Percentiles rank a stretch among this genome's conserved stretches.
Evolutionary conservation across 2,888 invertebrate species (phyloP).

Genomic region (Fragum whitleyi): DNA sequence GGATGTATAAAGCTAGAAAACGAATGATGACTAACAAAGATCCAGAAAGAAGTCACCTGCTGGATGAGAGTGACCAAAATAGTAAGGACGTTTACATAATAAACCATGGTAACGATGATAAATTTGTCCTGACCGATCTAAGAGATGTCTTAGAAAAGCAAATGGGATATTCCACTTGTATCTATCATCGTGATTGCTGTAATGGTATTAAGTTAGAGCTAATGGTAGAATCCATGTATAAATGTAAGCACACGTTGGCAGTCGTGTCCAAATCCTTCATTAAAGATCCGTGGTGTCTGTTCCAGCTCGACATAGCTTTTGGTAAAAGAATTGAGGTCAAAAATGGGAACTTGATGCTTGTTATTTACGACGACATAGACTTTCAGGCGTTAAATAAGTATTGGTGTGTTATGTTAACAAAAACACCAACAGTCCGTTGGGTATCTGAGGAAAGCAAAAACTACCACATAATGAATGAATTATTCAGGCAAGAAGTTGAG

Average conservation of each 20-base stretch:
- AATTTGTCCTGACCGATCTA: conserved; percentile 28
- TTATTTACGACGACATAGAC: conserved; percentile 45
- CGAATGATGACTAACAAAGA: background rate
- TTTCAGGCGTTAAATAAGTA: conserved; percentile 33
- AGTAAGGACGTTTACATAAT: conserved; percentile 43
- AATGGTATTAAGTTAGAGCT: conserved; percentile 32
- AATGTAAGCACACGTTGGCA: conserved; percentile 31
- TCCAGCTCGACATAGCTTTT: conserved; percentile 43
- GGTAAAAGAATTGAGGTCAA: conserved; percentile 24
- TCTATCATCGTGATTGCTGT: conserved; percentile 37
- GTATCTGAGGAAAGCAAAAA: conserved; percentile 27
- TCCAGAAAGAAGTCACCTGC: conserved; percentile 30
- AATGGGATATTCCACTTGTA: conserved; percentile 34
- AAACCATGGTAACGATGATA: conserved; percentile 25
- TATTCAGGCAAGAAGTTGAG: background rate
- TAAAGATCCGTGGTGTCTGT: conserved; percentile 39
- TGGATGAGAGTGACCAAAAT: background rate
- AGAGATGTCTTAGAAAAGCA: conserved; percentile 31
- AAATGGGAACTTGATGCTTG: conserved; percentile 16
- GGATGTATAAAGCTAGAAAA: conserved; percentile 27
- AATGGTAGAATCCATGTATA: conserved; percentile 39
- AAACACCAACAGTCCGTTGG: conserved; percentile 40
- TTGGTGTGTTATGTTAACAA: conserved; percentile 54
- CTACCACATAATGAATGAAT: background rate
- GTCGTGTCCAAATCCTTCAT: conserved; percentile 42